Conservation (phyloP, 1,140 invertebrate genomes). For the Orchestia grillus region DNA sequence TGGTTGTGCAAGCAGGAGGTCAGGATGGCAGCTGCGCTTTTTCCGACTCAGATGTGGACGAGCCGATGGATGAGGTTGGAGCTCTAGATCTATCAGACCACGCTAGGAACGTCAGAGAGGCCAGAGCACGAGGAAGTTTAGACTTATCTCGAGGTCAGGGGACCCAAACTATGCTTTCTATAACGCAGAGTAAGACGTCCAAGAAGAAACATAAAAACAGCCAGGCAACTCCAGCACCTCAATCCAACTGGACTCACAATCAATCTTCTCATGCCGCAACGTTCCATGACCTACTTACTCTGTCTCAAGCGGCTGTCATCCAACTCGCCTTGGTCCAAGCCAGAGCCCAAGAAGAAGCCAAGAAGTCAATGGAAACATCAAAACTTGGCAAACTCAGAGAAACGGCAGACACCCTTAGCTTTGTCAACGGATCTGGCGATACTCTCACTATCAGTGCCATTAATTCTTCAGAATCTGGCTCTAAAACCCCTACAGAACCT, state of each 20-base stretch:
- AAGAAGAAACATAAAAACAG: slow-evolving; percentile 63
- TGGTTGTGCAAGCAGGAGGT: slow-evolving; percentile 18
- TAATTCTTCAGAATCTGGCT: not conserved
- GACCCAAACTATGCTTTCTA: slow-evolving; percentile 66
- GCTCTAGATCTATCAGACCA: slow-evolving; percentile 66
- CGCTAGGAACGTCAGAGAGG: slow-evolving; percentile 64
- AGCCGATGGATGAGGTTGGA: slow-evolving; percentile 65
- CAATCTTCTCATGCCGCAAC: slow-evolving; percentile 61
- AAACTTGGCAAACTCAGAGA: slow-evolving; percentile 61
- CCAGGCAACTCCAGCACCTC: slow-evolving; percentile 55
- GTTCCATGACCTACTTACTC: slow-evolving; percentile 66
- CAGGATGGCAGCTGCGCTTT: slow-evolving; percentile 46
- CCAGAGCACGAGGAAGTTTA: slow-evolving; percentile 59
- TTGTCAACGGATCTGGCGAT: slow-evolving; percentile 66
- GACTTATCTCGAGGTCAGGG: slow-evolving; percentile 60
- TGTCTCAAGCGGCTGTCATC: slow-evolving; percentile 66
- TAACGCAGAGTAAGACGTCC: slow-evolving; percentile 66
- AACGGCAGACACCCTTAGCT: slow-evolving; percentile 63
- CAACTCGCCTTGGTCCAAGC: slow-evolving; percentile 66
- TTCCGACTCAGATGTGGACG: slow-evolving; percentile 58
- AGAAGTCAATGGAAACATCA: slow-evolving; percentile 58
- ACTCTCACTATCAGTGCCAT: slow-evolving; percentile 67
- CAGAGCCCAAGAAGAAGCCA: slow-evolving; percentile 65
- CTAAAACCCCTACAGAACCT: not conserved
- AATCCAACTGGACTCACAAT: slow-evolving; percentile 61